Evolutionary conservation across 2,797 vertebrate genomes (phyloP).

Genomic region (Taeniopygia guttata): DNA sequence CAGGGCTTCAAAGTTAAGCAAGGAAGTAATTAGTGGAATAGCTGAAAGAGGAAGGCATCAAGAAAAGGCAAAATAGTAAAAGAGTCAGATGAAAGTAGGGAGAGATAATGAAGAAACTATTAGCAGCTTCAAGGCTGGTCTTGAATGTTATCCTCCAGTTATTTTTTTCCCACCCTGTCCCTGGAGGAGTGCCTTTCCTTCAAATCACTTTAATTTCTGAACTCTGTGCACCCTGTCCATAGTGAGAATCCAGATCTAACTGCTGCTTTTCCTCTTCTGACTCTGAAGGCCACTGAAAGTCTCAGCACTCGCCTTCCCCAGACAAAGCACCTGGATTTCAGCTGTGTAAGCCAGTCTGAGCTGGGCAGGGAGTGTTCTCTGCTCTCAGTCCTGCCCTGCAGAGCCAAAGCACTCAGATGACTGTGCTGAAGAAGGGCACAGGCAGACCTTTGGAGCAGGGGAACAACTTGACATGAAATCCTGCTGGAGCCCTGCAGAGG

Average conservation of each 20-base stretch:
- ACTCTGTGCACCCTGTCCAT: background rate
- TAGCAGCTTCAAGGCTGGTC: background rate
- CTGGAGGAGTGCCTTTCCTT: background rate
- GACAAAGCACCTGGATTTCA: background rate
- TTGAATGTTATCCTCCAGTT: background rate
- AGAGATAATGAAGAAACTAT: background rate
- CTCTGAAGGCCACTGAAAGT: background rate
- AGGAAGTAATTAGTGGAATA: constrained; percentile 38
- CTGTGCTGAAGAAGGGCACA: constrained; percentile 1
- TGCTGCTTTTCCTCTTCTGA: background rate
- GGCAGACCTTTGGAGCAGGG: background rate
- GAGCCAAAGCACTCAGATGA: background rate
- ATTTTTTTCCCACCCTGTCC: background rate
- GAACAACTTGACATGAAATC: constrained; percentile 9
- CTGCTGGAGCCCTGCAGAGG: background rate
- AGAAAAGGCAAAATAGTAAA: background rate
- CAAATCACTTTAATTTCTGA: background rate
- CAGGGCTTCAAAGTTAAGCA: constrained; percentile 11
- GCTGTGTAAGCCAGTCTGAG: background rate
- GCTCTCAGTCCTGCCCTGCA: background rate
- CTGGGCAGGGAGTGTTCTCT: background rate
- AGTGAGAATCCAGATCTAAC: background rate
- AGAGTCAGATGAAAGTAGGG: background rate
- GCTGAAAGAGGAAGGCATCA: background rate
- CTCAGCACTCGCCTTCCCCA: background rate